Percentiles rank a stretch among this genome's conserved stretches.
These are phyloP conservation scores for Oryzias javanicus DNA, from an alignment of 2,113 vertebrate species.

Conservation along the genomic window DNA sequence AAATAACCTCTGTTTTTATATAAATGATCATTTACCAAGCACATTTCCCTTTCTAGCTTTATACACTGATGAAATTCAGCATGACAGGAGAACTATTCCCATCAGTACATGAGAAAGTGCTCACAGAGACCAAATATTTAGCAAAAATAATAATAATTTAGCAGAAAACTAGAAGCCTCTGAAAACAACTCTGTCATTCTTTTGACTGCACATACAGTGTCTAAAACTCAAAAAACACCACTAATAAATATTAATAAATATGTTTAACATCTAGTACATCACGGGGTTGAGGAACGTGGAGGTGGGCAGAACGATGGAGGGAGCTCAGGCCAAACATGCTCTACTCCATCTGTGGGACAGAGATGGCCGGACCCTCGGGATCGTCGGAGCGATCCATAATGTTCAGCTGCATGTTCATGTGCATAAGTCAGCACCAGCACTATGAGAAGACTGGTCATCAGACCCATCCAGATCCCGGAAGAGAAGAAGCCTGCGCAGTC, in stretches of 20 bases:
- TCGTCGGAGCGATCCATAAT: conserved; percentile 89
- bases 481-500: conserved; percentile 88
- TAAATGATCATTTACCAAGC: conserved; percentile 10
- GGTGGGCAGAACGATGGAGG: background rate
- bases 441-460: conserved; percentile 87
- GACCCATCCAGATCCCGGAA: conserved; percentile 87
- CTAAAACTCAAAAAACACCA: conserved; percentile 1
- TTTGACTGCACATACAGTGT: background rate
- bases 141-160: background rate
- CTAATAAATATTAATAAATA: conserved; percentile 15
- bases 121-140: no score
- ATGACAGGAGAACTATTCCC: background rate
- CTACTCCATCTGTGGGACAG: conserved; percentile 74
- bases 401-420: conserved; percentile 91
- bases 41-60: conserved; percentile 22
- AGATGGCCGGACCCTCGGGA: conserved; percentile 77
- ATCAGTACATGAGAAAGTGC: background rate
- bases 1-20: conserved; percentile 44
- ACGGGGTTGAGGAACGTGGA: background rate
- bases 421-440: conserved; percentile 90
- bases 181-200: no score
- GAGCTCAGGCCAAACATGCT: background rate
- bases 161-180: no score
- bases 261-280: background rate
- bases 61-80: background rate